Evolutionary conservation across 2,113 vertebrate species (phyloP), one percentile per base, ranked within the genome.

Genomic region (Eulemur rufifrons): DNA sequence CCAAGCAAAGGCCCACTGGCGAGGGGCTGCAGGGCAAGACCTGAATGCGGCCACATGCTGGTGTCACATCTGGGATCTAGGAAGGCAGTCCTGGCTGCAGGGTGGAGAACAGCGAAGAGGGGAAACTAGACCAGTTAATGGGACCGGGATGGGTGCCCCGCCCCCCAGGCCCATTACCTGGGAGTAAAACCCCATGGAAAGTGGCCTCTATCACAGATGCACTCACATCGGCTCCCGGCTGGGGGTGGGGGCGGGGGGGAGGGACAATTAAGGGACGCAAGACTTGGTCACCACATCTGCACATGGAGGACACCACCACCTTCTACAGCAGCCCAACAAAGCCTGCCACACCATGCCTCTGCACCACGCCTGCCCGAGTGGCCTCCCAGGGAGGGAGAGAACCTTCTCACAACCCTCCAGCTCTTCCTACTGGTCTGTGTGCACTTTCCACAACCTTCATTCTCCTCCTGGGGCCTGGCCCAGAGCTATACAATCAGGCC

Each of bases 341-440:
- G 52, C 42, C n/a, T 8, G 3, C 14, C 20, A 12, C 0, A 5
- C 12, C 52, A 18, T 18, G 15, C 52, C 4, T 14, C 5, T 37
- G 71, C 29, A 29, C 61, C 37, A 29, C 2, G 29, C 23, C 63
- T 25, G 29, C 42, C 61, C 45, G 32, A 37, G n/a, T 6, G 4
- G 20, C 12, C n/a, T 82, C 76, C 18, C 23, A 4, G 1, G 27
- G 12, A 25, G 0, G 15, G 18, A 5, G 32, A 23, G 20, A 5
- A 42, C 25, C 85, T 20, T 32, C 17, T 14, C 34, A 18, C 25
- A 59, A 8, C 20, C 7, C 45, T 0, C 2, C 13, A 6, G 13
- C 56, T 71, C 45, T 5, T 0, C 5, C 69, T 42, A 23, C n/a
- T 3, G 21, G 11, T 12, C 17, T 42, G 2, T 14, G 18, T 12